These are phyloP conservation scores for Rugalucina vietnamica DNA, from an alignment of 2,888 invertebrate genomes.

Conservation along the genomic window DNA sequence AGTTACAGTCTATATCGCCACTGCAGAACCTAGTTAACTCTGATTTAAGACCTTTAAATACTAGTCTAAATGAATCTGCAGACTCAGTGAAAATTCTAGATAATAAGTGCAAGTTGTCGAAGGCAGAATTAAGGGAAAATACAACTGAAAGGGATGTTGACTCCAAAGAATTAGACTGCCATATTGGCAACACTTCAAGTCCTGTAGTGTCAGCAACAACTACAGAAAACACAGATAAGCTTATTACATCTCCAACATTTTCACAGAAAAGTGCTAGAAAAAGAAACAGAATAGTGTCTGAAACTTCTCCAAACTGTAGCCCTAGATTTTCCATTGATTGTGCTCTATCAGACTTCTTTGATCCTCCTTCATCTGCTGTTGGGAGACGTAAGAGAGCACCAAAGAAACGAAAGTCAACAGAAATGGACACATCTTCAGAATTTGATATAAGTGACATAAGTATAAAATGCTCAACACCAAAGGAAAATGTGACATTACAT, in stretches of 20 bases:
- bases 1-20: not conserved
- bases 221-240: not conserved
- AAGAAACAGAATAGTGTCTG: not conserved
- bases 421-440: constrained; percentile 4
- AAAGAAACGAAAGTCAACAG: constrained; percentile 50
- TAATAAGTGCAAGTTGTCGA: too few species aligned
- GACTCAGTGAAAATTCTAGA: too few species aligned
- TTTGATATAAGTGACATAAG: not conserved
- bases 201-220: not conserved
- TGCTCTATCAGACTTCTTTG: constrained; percentile 70
- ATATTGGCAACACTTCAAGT: too few species aligned
- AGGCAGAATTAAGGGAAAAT: too few species aligned
- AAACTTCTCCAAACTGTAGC: not conserved
- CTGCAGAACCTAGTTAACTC: not conserved
- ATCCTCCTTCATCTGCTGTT: constrained; percentile 64
- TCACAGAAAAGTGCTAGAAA: constrained; percentile 33
- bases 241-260: constrained; percentile 37
- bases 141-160: too few species aligned
- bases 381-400: constrained; percentile 59
- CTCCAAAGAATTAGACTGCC: too few species aligned
- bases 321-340: constrained; percentile 43
- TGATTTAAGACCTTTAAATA: not conserved
- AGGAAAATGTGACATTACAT: constrained; percentile 29
- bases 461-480: constrained; percentile 44
- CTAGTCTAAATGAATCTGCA: not conserved